Evolutionary conservation across 2,113 vertebrate genomes (phyloP).

Genomic region (Sebastes fasciatus): DNA sequence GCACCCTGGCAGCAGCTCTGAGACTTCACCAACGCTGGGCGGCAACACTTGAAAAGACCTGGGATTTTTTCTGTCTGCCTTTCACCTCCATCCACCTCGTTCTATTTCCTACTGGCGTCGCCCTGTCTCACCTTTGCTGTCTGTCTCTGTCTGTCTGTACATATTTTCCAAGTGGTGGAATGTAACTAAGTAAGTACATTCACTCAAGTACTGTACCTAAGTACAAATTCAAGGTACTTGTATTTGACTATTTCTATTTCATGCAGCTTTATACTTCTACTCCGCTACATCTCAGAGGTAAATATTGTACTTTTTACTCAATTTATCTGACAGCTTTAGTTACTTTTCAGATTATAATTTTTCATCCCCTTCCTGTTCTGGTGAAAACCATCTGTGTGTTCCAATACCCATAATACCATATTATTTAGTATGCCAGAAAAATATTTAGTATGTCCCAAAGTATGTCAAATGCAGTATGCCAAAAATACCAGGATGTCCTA

Average conservation of each 20-base stretch:
- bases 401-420: too few species aligned
- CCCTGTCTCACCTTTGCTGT: slow-evolving; percentile 25
- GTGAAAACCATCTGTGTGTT: neutral
- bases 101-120: slow-evolving; percentile 52
- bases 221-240: too few species aligned
- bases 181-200: neutral
- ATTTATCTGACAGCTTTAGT: neutral
- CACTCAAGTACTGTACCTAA: too few species aligned
- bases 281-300: neutral
- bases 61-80: slow-evolving; percentile 55
- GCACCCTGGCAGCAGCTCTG: slow-evolving; percentile 63
- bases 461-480: too few species aligned
- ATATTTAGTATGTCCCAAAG: too few species aligned
- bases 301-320: neutral
- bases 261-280: neutral
- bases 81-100: slow-evolving; percentile 56
- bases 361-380: neutral
- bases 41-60: slow-evolving; percentile 70
- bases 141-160: slow-evolving; percentile 17
- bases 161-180: neutral
- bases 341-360: neutral
- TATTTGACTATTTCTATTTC: neutral
- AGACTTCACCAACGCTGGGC: slow-evolving; percentile 59
- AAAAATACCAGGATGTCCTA: too few species aligned
- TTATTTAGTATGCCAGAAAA: too few species aligned